Evolutionary conservation across 2,113 vertebrate species (phyloP), one percentile per base, ranked within the genome.

Genomic region (Elephantulus edwardii): DNA sequence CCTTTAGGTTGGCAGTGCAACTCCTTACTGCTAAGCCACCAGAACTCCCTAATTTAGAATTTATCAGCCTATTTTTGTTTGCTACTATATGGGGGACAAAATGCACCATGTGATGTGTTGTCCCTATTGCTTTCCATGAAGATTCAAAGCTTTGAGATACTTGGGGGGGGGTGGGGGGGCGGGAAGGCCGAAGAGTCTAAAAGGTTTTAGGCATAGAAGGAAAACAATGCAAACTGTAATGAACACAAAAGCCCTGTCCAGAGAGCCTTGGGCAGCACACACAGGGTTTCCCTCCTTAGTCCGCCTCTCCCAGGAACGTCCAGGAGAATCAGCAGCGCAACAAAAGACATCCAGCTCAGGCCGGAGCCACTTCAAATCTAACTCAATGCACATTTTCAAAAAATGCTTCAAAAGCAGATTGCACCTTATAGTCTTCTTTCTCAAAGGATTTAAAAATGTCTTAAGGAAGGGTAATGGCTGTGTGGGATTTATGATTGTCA

Each of bases 31-130:
- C n/a, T n/a, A n/a, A n/a, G n/a, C n/a, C n/a, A n/a, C n/a, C n/a
- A n/a, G n/a, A n/a, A n/a, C 38, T 76, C 42, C 87, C 92, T 94
- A 90, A 95, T 94, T 54, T 93, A 4, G 93, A 93, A 95, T 87
- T 40, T 44, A 90, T 82, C 77, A 50, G 46, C 72, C 19, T 46
- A 5, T 91, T 62, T 58, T 42, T 68, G 4, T 35, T n/a, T n/a
- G n/a, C n/a, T 12, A 38, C 10, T 54, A 2, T 75, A 13, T 68
- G 52, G 14, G 28, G 54, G 88, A 71, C 75, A 33, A 88, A 13
- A 72, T 22, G n/a, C 11, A 62, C 2, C 16, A 13, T 81, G 86
- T 94, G 95, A 95, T 91, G 80, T 56, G 90, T 94, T 84, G 70
- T 90, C 87, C 2, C 52, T 92, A 62, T 86, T 93, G 68, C 19